Evolutionary conservation across 2,888 invertebrate genomes (phyloP), one percentile per base, ranked within the genome.

Genomic region (Desoria tigrina): DNA sequence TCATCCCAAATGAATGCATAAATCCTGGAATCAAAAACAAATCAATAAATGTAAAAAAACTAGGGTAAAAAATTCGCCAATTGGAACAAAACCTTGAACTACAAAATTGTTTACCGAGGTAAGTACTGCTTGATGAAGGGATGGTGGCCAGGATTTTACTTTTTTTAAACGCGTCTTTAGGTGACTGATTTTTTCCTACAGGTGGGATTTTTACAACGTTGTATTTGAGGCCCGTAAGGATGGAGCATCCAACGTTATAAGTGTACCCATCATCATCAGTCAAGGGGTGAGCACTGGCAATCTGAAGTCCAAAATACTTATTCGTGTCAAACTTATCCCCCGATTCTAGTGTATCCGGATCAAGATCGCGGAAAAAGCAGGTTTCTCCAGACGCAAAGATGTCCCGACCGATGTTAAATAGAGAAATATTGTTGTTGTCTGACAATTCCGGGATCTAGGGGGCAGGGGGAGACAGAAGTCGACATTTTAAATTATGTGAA

Each of bases 1-100:
- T 81, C 77, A 85, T 79, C 11, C 81, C 83, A 72, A 84, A 84
- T 70, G 83, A 83, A 77, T 84, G 84, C 70, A 80, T 80, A 78
- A 83, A 84, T 9, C 78, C 76, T 60, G 79, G n/a, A n/a, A n/a
- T n/a, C n/a, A n/a, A n/a, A n/a, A n/a, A n/a, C n/a, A n/a, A n/a
- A n/a, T n/a, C n/a, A n/a, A n/a, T n/a, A n/a, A n/a, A n/a, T n/a
- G n/a, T n/a, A n/a, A n/a, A n/a, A n/a, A n/a, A n/a, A n/a, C n/a
- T n/a, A n/a, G n/a, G n/a, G n/a, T n/a, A n/a, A n/a, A n/a, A n/a
- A n/a, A n/a, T n/a, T n/a, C n/a, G n/a, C n/a, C n/a, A n/a, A n/a
- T n/a, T n/a, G n/a, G n/a, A n/a, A n/a, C n/a, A n/a, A n/a, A n/a
- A n/a, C n/a, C n/a, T n/a, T 32, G 32, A 32, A 32, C 4, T 32